Evolutionary conservation across 92 coral and sea anemone genomes (phyloP).

Genomic region (Phenganax marumi): DNA sequence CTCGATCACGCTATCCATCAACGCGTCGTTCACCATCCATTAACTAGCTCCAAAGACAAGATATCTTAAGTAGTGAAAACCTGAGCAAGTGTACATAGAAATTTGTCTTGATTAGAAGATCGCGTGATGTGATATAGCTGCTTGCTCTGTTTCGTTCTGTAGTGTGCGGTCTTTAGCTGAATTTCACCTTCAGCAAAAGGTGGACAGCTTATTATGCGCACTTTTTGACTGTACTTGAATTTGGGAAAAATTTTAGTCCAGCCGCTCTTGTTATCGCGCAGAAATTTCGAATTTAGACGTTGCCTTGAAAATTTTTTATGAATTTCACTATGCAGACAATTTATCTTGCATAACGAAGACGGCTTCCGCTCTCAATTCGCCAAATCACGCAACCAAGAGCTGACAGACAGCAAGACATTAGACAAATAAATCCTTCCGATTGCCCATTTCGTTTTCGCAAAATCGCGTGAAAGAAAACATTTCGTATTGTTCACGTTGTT

Average conservation of each 20-base stretch:
- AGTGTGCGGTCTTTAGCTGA: too few relatives aligned
- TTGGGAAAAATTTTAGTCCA: too few relatives aligned
- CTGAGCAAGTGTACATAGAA: slow-evolving; percentile 35
- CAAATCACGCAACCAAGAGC: not conserved
- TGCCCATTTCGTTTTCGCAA: slow-evolving; percentile 36
- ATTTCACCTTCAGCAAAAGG: too few relatives aligned
- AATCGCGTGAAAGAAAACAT: slow-evolving; percentile 33
- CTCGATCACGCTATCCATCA: slow-evolving; percentile 39
- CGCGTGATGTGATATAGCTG: too few relatives aligned
- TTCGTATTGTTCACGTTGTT: slow-evolving; percentile 3
- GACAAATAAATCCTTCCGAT: slow-evolving; percentile 42
- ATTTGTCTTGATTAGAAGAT: slow-evolving; percentile 29
- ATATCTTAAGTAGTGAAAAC: slow-evolving; percentile 44
- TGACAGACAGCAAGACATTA: slow-evolving; percentile 30
- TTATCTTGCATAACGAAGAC: not conserved
- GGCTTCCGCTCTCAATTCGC: not conserved
- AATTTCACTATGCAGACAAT: not conserved
- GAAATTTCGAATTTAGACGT: too few relatives aligned
- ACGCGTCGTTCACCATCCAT: slow-evolving; percentile 35
- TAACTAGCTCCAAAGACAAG: slow-evolving; percentile 32
- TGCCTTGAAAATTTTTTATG: too few relatives aligned
- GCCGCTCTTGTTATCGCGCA: too few relatives aligned
- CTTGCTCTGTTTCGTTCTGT: too few relatives aligned
- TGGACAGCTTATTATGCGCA: too few relatives aligned
- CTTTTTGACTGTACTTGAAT: too few relatives aligned